Evolutionary conservation across 2,888 invertebrate species (phyloP).

Genomic region (Masnerella sp.): DNA sequence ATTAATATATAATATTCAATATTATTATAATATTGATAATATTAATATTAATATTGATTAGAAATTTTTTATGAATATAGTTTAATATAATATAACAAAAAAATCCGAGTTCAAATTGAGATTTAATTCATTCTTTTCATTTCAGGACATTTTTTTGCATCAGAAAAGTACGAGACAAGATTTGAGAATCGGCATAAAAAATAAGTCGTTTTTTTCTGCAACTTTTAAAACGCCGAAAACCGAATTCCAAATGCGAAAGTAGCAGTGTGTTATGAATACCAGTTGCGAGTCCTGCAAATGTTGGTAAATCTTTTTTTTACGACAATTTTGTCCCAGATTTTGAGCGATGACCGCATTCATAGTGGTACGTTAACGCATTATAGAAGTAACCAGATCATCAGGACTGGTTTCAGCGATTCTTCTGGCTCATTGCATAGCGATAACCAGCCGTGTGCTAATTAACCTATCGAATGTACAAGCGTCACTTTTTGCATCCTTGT

Average conservation of each 20-base stretch:
- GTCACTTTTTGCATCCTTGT: conserved; percentile 24
- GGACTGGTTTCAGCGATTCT: conserved; percentile 57
- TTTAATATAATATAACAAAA: too few species aligned
- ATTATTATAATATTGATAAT: too few species aligned
- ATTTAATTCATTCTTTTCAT: conserved; percentile 11
- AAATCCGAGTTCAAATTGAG: too few species aligned
- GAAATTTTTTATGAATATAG: too few species aligned
- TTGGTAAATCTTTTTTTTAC: conserved; percentile 49
- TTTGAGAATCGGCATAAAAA: too few species aligned
- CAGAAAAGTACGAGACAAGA: too few species aligned
- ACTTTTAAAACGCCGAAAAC: too few species aligned
- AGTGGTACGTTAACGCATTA: conserved; percentile 48
- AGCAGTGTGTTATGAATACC: conserved; percentile 31
- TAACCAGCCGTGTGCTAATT: conserved; percentile 44
- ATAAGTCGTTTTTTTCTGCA: too few species aligned
- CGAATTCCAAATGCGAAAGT: conserved; percentile 32
- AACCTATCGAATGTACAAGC: conserved; percentile 19
- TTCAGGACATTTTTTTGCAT: too few species aligned
- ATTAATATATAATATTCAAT: too few species aligned
- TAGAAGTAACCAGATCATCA: conserved; percentile 59
- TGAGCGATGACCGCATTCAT: conserved; percentile 57
- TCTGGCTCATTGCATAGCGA: conserved; percentile 47
- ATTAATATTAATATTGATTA: too few species aligned
- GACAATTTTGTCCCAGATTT: conserved; percentile 55
- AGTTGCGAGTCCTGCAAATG: conserved; percentile 34